Conservation (phyloP, 1,140 invertebrate species). For the Sarcophaga peregrina region DNA sequence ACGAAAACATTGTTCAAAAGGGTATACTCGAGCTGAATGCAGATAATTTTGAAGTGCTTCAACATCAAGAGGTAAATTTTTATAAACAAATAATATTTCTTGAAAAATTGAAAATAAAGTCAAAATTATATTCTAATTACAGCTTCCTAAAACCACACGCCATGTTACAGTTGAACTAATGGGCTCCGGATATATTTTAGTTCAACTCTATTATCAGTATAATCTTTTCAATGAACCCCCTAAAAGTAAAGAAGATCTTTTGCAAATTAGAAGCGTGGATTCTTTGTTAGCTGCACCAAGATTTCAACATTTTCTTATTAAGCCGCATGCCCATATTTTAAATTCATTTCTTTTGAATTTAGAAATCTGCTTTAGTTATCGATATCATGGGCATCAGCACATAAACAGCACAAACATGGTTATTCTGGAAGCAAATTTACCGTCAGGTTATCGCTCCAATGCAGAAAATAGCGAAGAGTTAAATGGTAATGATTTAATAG, state of each 20-base stretch:
- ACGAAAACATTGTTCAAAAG: background rate
- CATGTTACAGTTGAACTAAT: constrained; percentile 71
- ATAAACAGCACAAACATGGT: constrained; percentile 75
- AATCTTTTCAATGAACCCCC: constrained; percentile 72
- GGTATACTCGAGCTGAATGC: background rate
- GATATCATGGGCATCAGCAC: constrained; percentile 60
- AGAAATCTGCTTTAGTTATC: constrained; percentile 72
- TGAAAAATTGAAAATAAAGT: background rate
- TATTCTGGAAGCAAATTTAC: constrained; percentile 83
- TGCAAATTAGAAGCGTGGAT: too few relatives aligned
- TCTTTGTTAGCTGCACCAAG: constrained; percentile 72
- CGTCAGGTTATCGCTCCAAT: constrained; percentile 71
- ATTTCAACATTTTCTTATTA: constrained; percentile 79
- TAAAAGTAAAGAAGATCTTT: too few relatives aligned
- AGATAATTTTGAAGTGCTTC: background rate
- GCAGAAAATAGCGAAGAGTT: constrained; percentile 50
- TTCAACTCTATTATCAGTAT: constrained; percentile 81
- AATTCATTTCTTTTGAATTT: constrained; percentile 66
- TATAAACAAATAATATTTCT: background rate
- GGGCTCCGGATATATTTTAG: constrained; percentile 78
- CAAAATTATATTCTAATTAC: background rate
- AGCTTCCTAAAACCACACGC: constrained; percentile 23
- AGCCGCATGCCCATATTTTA: constrained; percentile 77
- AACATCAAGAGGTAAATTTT: background rate
- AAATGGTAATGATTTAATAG: constrained; percentile 54